phyloP scores from a whole-genome alignment of 2,113 vertebrate species.

The Brienomyrus brachyistius region DNA sequence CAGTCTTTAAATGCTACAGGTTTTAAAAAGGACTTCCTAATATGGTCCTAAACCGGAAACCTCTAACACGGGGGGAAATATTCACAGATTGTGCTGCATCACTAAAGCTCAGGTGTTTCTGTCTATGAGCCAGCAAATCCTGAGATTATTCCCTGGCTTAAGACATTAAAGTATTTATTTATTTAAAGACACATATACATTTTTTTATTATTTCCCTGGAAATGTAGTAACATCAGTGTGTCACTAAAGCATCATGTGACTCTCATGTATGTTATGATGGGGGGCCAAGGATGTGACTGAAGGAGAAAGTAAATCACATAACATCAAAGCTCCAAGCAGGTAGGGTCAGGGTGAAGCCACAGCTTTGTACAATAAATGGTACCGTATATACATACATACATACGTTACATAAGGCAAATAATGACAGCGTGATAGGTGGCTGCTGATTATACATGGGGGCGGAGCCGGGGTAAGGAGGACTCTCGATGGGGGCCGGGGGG shows the following conservation, averaged over 20 bases:
- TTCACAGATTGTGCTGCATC: background rate
- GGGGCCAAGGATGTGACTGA: background rate
- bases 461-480: background rate
- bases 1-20: background rate
- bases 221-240: background rate
- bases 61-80: background rate
- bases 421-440: constrained; percentile 6
- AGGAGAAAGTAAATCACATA: constrained; percentile 10
- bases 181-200: background rate
- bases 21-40: background rate
- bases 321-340: background rate
- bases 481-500: background rate
- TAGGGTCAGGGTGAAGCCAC: background rate
- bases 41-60: background rate
- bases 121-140: background rate
- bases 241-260: background rate
- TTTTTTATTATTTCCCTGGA: background rate
- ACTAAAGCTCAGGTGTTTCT: background rate
- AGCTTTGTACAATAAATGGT: constrained; percentile 8
- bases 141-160: constrained; percentile 15
- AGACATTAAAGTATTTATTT: background rate
- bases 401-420: constrained; percentile 24
- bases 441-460: constrained; percentile 1
- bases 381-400: constrained; percentile 20
- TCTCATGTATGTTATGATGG: background rate